These are phyloP conservation scores for Nannospalax galili DNA, from an alignment of 2,113 vertebrate genomes.

Conservation along the genomic window DNA sequence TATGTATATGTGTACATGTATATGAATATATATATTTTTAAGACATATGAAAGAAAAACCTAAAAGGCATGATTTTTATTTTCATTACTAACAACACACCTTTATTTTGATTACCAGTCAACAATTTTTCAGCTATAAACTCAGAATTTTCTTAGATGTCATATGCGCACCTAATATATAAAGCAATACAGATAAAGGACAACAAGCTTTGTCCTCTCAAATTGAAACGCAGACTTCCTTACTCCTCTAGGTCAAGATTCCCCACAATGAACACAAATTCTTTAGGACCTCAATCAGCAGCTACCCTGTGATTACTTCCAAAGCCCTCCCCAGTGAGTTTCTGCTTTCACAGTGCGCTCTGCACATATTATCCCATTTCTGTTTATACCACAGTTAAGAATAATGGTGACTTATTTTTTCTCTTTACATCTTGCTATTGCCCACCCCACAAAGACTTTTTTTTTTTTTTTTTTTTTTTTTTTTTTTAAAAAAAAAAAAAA, in stretches of 20 bases:
- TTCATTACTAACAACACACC: constrained; percentile 31
- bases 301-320: not conserved
- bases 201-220: constrained; percentile 14
- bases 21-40: not conserved
- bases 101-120: not conserved
- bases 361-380: constrained; percentile 1
- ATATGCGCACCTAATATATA: not conserved
- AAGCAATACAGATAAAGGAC: not conserved
- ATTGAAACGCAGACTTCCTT: constrained; percentile 16
- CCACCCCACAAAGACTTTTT: not conserved
- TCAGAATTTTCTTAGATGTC: not conserved
- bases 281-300: not conserved
- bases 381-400: not conserved
- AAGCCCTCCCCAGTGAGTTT: not conserved
- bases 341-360: not conserved
- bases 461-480: too few species aligned
- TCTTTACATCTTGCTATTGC: constrained; percentile 33
- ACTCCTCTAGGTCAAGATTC: not conserved
- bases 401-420: not conserved
- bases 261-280: not conserved
- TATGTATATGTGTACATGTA: too few species aligned
- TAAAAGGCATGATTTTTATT: not conserved
- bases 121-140: constrained; percentile 9
- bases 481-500: too few species aligned
- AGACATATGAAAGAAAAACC: not conserved